phyloP scores from a whole-genome alignment of 2,113 vertebrate genomes.

The Esox niger region DNA sequence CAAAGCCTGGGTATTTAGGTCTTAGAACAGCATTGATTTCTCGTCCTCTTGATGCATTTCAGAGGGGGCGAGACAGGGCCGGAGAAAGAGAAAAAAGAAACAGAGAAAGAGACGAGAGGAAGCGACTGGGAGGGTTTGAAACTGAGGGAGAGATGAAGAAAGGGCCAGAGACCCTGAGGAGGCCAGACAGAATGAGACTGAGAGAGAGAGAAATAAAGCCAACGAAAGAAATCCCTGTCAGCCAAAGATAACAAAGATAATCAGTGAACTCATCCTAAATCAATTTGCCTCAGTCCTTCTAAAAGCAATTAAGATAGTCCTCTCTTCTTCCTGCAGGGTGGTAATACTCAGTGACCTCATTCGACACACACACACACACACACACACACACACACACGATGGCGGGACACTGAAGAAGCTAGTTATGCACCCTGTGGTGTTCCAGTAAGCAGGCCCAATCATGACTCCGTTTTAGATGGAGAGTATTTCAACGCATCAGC shows the following conservation, averaged over 20 bases:
- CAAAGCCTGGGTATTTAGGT: conserved; percentile 46
- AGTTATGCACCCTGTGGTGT: conserved; percentile 38
- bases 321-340: conserved; percentile 35
- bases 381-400: too few species aligned
- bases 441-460: conserved; percentile 59
- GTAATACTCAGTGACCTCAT: conserved; percentile 51
- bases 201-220: neutral
- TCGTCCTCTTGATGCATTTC: conserved; percentile 42
- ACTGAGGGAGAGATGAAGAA: too few species aligned
- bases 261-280: conserved; percentile 36
- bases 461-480: conserved; percentile 31
- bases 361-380: conserved; percentile 39
- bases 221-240: conserved; percentile 25
- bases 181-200: too few species aligned
- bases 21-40: conserved; percentile 49
- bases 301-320: conserved; percentile 52
- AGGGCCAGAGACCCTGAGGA: too few species aligned
- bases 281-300: conserved; percentile 31
- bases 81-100: too few species aligned
- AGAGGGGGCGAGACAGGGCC: neutral
- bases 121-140: too few species aligned
- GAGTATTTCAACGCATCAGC: conserved; percentile 30
- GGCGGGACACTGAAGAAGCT: conserved; percentile 32
- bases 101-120: too few species aligned
- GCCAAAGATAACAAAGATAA: conserved; percentile 38